A percentile compares a stretch with the other conserved stretches of the same genome.
These are phyloP conservation scores for Parauchenoglanis punctatus DNA, from an alignment of 2,797 vertebrate species.

Conservation along the genomic window DNA sequence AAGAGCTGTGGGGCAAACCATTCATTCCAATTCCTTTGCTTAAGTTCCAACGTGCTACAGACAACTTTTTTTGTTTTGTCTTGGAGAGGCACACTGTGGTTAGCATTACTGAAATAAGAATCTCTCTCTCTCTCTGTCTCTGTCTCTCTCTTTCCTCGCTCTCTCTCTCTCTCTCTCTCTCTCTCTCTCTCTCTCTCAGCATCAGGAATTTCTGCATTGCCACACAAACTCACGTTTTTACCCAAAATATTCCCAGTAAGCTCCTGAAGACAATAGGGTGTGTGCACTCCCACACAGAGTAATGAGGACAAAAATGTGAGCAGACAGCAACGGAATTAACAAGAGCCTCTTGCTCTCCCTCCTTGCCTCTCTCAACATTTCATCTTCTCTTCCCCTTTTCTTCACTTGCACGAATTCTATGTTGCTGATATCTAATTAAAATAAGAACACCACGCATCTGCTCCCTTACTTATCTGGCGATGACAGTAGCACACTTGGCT, in stretches of 20 bases:
- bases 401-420: constrained; percentile 52
- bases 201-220: constrained; percentile 70
- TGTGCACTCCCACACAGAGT: constrained; percentile 70
- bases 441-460: constrained; percentile 57
- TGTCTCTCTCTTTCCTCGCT: too few species aligned
- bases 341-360: constrained; percentile 67
- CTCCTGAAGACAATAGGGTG: constrained; percentile 73
- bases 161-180: constrained; percentile 33
- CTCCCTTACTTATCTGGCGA: constrained; percentile 52
- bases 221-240: constrained; percentile 69
- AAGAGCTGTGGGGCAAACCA: constrained; percentile 61
- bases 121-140: constrained; percentile 42
- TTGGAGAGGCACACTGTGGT: constrained; percentile 59
- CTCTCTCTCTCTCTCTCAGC: constrained; percentile 50
- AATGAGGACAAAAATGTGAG: constrained; percentile 80
- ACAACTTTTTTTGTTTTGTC: constrained; percentile 42
- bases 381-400: constrained; percentile 22
- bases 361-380: constrained; percentile 50
- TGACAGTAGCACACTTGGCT: constrained; percentile 30
- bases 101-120: constrained; percentile 61
- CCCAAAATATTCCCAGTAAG: constrained; percentile 66
- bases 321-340: constrained; percentile 80
- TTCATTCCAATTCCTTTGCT: constrained; percentile 62
- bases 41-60: constrained; percentile 56
- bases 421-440: constrained; percentile 70